These are phyloP conservation scores for Pithys albifrons DNA, from an alignment of 2,113 vertebrate species.

Conservation along the genomic window DNA sequence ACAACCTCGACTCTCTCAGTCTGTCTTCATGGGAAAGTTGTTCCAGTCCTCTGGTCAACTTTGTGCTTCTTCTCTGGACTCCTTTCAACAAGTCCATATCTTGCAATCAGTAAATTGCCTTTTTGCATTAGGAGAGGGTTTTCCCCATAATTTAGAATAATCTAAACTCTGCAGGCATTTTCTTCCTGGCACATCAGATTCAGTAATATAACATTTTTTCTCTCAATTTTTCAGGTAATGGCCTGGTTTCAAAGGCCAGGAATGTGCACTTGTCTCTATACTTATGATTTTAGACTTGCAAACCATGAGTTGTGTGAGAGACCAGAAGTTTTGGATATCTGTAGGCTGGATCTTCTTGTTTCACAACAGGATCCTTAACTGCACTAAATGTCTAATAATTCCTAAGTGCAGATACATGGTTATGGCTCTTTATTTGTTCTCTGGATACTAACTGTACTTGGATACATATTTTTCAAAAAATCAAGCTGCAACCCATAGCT, in stretches of 20 bases:
- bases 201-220: neutral
- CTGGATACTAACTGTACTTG: neutral
- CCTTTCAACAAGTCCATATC: neutral
- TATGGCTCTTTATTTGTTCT: neutral
- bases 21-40: rapidly evolving
- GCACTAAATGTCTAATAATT: neutral
- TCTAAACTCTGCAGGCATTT: neutral
- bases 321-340: neutral
- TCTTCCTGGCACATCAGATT: neutral
- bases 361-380: neutral
- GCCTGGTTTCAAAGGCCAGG: neutral
- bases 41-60: neutral
- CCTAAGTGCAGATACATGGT: rapidly evolving
- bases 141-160: neutral
- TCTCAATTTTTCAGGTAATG: neutral
- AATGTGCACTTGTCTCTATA: neutral
- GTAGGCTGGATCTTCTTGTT: neutral
- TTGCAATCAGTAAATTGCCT: neutral
- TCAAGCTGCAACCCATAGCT: neutral
- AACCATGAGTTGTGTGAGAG: neutral
- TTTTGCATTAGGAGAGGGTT: neutral
- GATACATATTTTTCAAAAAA: neutral
- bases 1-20: neutral
- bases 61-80: neutral
- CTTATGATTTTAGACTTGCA: neutral